A percentile compares a stretch with the other conserved stretches of the same genome.
phyloP scores from a whole-genome alignment of 1,140 invertebrate species.

The Drosophila ercepeae region DNA sequence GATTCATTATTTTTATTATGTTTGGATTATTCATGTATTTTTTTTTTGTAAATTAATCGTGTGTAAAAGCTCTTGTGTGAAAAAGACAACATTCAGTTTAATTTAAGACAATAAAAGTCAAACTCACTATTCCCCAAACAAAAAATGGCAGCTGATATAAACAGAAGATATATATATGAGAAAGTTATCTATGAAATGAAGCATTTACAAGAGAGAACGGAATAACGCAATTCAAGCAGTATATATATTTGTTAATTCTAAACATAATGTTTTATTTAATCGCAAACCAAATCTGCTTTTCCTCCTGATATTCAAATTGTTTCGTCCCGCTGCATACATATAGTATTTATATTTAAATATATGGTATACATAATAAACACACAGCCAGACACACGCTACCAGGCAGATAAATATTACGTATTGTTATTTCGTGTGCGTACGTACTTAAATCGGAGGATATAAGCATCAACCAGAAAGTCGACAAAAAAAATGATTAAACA shows the following conservation, averaged over 20 bases:
- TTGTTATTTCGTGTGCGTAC: slow-evolving; percentile 78
- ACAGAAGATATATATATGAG: slow-evolving; percentile 4
- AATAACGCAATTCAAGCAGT: slow-evolving; percentile 18
- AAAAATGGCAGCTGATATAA: slow-evolving; percentile 31
- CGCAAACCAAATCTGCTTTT: slow-evolving; percentile 12
- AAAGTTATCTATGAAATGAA: slow-evolving; percentile 26
- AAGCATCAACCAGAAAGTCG: slow-evolving; percentile 32
- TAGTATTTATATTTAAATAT: slow-evolving; percentile 29
- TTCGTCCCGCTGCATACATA: not conserved
- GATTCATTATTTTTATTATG: slow-evolving; percentile 33
- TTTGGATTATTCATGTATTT: slow-evolving; percentile 40
- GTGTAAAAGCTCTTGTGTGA: slow-evolving; percentile 48
- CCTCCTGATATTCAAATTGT: not conserved
- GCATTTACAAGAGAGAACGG: slow-evolving; percentile 34
- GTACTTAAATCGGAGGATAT: slow-evolving; percentile 60
- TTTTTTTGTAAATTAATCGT: slow-evolving; percentile 31
- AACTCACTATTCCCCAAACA: slow-evolving; percentile 10
- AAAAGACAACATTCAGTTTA: slow-evolving; percentile 74
- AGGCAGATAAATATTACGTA: slow-evolving; percentile 53
- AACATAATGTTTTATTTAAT: slow-evolving; percentile 19
- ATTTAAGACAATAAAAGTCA: slow-evolving; percentile 77
- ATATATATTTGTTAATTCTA: slow-evolving; percentile 48
- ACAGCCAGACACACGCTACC: slow-evolving; percentile 13
- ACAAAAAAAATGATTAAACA: not conserved
- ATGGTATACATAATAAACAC: slow-evolving; percentile 17